Conservation (phyloP, 2,797 vertebrate genomes). For the Urosaurus nigricauda region DNA sequence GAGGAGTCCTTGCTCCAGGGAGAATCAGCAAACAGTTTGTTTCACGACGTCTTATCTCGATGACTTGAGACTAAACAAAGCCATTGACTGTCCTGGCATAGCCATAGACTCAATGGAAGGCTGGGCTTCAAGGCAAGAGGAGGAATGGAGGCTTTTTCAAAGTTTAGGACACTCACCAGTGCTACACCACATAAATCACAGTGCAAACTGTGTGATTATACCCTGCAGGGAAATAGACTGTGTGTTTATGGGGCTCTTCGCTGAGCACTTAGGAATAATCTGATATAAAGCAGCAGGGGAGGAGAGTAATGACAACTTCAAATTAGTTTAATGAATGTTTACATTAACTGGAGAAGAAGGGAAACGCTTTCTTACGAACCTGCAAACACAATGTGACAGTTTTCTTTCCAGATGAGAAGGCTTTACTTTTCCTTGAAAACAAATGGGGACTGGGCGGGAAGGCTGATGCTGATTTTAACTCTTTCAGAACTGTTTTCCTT, state of each 20-base stretch:
- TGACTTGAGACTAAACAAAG: slow-evolving; percentile 57
- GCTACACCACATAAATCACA: slow-evolving; percentile 83
- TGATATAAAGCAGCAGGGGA: slow-evolving; percentile 90
- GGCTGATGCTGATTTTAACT: slow-evolving; percentile 69
- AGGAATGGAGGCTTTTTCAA: slow-evolving; percentile 75
- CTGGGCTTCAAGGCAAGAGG: slow-evolving; percentile 73
- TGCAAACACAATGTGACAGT: slow-evolving; percentile 82
- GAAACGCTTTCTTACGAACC: slow-evolving; percentile 83
- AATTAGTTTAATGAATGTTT: slow-evolving; percentile 92
- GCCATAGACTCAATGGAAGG: slow-evolving; percentile 64
- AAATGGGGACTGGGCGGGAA: not conserved
- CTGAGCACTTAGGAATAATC: slow-evolving; percentile 89
- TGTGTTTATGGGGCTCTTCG: slow-evolving; percentile 87
- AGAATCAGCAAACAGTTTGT: not conserved
- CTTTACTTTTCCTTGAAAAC: slow-evolving; percentile 57
- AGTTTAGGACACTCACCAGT: slow-evolving; percentile 83
- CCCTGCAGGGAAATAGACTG: slow-evolving; percentile 89
- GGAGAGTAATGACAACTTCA: slow-evolving; percentile 88
- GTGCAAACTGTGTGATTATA: slow-evolving; percentile 87
- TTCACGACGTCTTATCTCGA: not conserved
- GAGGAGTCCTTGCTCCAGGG: not conserved
- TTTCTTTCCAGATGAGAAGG: slow-evolving; percentile 73
- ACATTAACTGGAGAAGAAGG: slow-evolving; percentile 79
- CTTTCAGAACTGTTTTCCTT: slow-evolving; percentile 21
- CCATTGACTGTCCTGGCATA: slow-evolving; percentile 57